A percentile compares a stretch with the other conserved stretches of the same genome.
These are phyloP conservation scores for Phyllostomus discolor DNA, from an alignment of 2,113 vertebrate species.

Conservation along the genomic window DNA sequence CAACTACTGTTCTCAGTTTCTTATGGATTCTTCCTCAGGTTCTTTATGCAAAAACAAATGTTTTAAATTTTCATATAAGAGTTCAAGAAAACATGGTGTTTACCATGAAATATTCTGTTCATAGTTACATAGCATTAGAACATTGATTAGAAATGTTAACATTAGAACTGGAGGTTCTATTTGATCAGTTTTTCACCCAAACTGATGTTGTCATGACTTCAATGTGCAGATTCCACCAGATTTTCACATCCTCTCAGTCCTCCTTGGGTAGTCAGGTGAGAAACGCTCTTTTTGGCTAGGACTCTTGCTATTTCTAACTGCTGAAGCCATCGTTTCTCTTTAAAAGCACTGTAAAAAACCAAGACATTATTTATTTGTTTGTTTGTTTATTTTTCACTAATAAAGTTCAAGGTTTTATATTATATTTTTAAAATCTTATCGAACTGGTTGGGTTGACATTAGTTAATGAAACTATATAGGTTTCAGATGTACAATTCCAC, in stretches of 20 bases:
- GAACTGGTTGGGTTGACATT: background rate
- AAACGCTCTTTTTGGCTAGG: slow-evolving; percentile 78
- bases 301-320: slow-evolving; percentile 80
- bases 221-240: background rate
- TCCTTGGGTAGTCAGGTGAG: slow-evolving; percentile 19
- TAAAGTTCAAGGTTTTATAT: background rate
- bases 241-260: background rate
- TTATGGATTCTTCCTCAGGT: background rate
- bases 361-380: background rate
- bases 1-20: background rate
- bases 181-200: background rate
- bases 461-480: background rate
- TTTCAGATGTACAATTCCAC: background rate
- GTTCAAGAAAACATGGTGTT: background rate
- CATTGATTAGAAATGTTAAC: background rate
- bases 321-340: slow-evolving; percentile 83
- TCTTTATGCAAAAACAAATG: background rate
- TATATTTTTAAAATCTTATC: background rate
- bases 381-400: background rate
- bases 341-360: slow-evolving; percentile 80
- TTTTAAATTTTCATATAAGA: background rate
- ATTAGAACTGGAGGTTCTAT: background rate
- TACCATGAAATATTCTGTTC: background rate
- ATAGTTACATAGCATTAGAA: background rate
- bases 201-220: background rate